Percentiles rank a stretch among this genome's conserved stretches.
phyloP scores from a whole-genome alignment of 2,113 vertebrate genomes.

The Seriola rivoliana region DNA sequence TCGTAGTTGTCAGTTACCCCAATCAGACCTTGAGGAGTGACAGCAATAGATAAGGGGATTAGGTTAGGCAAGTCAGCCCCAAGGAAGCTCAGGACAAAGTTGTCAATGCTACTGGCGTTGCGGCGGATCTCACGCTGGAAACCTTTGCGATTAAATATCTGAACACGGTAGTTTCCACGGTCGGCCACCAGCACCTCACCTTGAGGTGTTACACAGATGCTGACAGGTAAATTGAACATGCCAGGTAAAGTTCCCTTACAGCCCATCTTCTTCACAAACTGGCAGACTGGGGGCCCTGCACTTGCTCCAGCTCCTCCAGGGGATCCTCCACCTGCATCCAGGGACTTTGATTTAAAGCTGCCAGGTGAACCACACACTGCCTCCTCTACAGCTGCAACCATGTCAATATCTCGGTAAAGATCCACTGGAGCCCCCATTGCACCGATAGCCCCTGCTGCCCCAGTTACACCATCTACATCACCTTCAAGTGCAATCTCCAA shows the following conservation, averaged over 20 bases:
- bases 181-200: conserved; percentile 96
- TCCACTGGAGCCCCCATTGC: conserved; percentile 57
- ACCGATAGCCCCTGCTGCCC: conserved; percentile 39
- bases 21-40: conserved; percentile 94
- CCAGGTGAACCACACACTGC: conserved; percentile 82
- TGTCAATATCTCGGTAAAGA: conserved; percentile 88
- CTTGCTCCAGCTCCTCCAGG: conserved; percentile 53
- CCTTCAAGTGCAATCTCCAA: conserved; percentile 73
- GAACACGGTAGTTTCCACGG: conserved; percentile 94
- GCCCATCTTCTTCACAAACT: conserved; percentile 97
- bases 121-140: conserved; percentile 96
- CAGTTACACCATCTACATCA: conserved; percentile 36
- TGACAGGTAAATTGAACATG: conserved; percentile 95
- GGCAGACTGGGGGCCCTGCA: conserved; percentile 87
- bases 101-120: conserved; percentile 95
- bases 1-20: conserved; percentile 97
- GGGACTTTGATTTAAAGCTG: conserved; percentile 88
- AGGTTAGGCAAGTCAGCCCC: conserved; percentile 95
- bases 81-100: conserved; percentile 95
- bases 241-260: conserved; percentile 93
- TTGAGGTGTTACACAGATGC: conserved; percentile 91
- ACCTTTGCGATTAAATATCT: conserved; percentile 97
- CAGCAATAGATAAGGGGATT: conserved; percentile 94
- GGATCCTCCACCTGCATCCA: conserved; percentile 81
- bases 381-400: conserved; percentile 84